These are phyloP conservation scores for Ceriagrion tenellum DNA, from an alignment of 2,888 invertebrate genomes.

Conservation along the genomic window DNA sequence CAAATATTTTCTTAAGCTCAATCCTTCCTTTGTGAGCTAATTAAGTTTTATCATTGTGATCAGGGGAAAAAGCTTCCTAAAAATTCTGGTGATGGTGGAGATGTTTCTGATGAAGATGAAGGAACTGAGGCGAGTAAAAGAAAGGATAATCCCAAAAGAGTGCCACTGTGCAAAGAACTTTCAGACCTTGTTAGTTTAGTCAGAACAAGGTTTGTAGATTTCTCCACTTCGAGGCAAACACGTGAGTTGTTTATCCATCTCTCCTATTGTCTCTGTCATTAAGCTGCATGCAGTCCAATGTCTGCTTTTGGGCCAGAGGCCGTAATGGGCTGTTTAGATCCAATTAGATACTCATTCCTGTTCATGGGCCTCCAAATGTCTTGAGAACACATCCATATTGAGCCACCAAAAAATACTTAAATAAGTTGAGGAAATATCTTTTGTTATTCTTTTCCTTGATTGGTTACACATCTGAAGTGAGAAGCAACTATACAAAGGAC, in stretches of 20 bases:
- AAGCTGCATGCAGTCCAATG: neutral
- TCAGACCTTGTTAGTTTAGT: slow-evolving; percentile 78
- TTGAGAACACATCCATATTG: neutral
- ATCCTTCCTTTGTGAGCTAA: neutral
- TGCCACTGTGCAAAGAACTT: slow-evolving; percentile 77
- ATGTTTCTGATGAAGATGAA: slow-evolving; percentile 81
- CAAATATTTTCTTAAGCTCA: neutral
- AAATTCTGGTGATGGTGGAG: slow-evolving; percentile 76
- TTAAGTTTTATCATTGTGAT: slow-evolving; percentile 67
- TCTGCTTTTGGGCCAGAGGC: neutral
- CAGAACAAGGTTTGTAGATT: slow-evolving; percentile 74
- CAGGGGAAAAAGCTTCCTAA: slow-evolving; percentile 78
- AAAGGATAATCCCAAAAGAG: slow-evolving; percentile 72
- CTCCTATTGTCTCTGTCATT: slow-evolving; percentile 34
- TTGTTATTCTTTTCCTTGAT: no score
- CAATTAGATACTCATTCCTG: neutral
- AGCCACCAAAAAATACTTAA: neutral
- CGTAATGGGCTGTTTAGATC: neutral
- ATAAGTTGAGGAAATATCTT: neutral
- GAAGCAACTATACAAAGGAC: no score
- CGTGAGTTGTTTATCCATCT: slow-evolving; percentile 70
- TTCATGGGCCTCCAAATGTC: neutral
- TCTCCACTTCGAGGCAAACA: slow-evolving; percentile 72
- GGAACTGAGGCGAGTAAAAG: slow-evolving; percentile 74
- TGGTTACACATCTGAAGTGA: no score